A percentile compares a stretch with the other conserved stretches of the same genome.
Conservation (phyloP, 1,140 invertebrate species). For the Nylanderia fulva region DNA sequence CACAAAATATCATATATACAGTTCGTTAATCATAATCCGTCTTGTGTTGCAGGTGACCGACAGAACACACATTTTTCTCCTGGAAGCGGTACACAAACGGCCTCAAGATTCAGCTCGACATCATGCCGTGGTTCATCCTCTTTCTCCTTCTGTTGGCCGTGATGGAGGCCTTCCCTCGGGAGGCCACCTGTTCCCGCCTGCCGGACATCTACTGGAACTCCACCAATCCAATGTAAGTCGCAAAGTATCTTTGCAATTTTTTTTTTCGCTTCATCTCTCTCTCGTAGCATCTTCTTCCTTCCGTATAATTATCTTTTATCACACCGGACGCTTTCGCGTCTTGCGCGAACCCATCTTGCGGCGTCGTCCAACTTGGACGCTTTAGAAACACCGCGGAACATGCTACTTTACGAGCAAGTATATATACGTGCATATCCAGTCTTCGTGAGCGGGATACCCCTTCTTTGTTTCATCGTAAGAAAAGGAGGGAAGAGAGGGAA, state of each 20-base stretch:
- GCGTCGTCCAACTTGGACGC: neutral
- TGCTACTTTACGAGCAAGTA: constrained; percentile 16
- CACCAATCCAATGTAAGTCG: constrained; percentile 87
- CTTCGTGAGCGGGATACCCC: constrained; percentile 19
- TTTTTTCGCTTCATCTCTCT: neutral
- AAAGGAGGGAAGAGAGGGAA: neutral
- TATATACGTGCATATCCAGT: neutral
- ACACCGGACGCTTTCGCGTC: neutral
- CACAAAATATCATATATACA: neutral
- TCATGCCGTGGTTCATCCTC: constrained; percentile 86
- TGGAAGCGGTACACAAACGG: constrained; percentile 79
- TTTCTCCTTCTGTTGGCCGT: constrained; percentile 86
- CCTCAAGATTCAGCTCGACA: constrained; percentile 84
- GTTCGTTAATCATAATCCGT: constrained; percentile 9
- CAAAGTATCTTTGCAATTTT: too few species aligned
- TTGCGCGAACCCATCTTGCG: constrained; percentile 18
- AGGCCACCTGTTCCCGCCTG: constrained; percentile 85
- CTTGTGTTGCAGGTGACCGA: constrained; percentile 73
- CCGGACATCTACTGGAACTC: constrained; percentile 88
- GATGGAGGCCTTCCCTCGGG: constrained; percentile 86
- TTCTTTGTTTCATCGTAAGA: constrained; percentile 42
- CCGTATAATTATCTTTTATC: constrained; percentile 57
- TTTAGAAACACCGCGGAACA: constrained; percentile 36
- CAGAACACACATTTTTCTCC: constrained; percentile 64
- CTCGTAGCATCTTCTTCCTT: neutral